A percentile compares a stretch with the other conserved stretches of the same genome.
phyloP scores from a whole-genome alignment of 2,888 invertebrate genomes.

The Entomobrya proxima region DNA sequence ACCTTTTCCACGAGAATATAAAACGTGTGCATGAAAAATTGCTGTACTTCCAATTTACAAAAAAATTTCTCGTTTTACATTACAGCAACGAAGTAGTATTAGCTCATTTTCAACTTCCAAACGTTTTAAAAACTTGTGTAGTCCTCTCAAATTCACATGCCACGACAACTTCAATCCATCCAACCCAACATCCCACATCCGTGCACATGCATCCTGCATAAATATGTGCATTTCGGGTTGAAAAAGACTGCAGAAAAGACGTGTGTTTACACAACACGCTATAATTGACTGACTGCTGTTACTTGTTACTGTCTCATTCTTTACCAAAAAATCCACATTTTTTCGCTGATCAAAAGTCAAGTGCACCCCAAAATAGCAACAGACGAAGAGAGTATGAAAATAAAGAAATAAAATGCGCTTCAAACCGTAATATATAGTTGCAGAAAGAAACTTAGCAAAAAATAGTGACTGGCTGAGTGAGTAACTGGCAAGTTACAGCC shows the following conservation, averaged over 20 bases:
- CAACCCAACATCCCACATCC: neutral
- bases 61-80: neutral
- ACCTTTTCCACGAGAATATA: no score
- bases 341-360: constrained; percentile 42
- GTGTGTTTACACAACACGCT: constrained; percentile 41
- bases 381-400: neutral
- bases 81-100: neutral
- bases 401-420: neutral
- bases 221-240: constrained; percentile 20
- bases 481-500: neutral
- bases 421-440: neutral
- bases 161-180: neutral
- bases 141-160: neutral
- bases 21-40: neutral
- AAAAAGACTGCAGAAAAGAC: constrained; percentile 34
- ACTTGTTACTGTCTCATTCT: constrained; percentile 52
- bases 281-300: constrained; percentile 55
- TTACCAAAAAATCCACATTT: constrained; percentile 38
- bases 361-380: constrained; percentile 53
- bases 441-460: neutral
- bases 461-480: constrained; percentile 1
- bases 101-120: neutral
- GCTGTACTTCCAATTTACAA: neutral
- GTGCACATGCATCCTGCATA: neutral
- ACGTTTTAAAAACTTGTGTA: neutral